Evolutionary conservation across 1,140 invertebrate genomes (phyloP), one percentile per base, ranked within the genome.

Genomic region (Solenopsis fugax): DNA sequence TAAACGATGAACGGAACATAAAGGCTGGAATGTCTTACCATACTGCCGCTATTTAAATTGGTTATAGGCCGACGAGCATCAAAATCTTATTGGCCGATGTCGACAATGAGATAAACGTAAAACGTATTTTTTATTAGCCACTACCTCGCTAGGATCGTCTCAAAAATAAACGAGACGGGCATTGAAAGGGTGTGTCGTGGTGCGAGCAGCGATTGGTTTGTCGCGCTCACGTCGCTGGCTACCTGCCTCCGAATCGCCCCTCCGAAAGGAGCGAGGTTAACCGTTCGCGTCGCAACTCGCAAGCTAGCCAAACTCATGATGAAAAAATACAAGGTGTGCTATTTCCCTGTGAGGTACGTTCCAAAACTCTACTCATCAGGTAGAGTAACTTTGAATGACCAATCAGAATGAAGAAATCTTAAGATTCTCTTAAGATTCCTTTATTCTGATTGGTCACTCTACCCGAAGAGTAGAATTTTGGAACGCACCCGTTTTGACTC

Each of bases 151-250:
- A 56, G 52, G 21, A 88, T 87, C 81, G 89, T 91, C 88, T 34
- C 69, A 24, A 73, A 84, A 84, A 90, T 85, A 86, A 91, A 91
- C 91, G 93, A 93, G 92, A 93, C 90, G 89, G 92, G 93, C 93
- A 94, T 94, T 94, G 93, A 92, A 93, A 95, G 94, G 94, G 94
- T 94, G 94, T 94, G 94, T 94, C 94, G 80, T 84, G 56, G 29
- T 84, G n/a, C 69, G 54, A 84, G 69, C 54, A n/a, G 41, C 69
- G 80, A 84, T 84, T 84, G 69, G 80, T 45, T 75, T 72, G 69
- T 84, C 37, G 69, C 80, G n/a, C 77, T 71, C 64, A 48, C 54
- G 54, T 24, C 41, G 37, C 50, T 64, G 45, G 48, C 64, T 18
- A 16, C 54, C 69, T 48, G 37, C 41, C 80, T 73, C 41, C 41